phyloP scores from a whole-genome alignment of 2,888 invertebrate genomes.

The Eurytoma californica region DNA sequence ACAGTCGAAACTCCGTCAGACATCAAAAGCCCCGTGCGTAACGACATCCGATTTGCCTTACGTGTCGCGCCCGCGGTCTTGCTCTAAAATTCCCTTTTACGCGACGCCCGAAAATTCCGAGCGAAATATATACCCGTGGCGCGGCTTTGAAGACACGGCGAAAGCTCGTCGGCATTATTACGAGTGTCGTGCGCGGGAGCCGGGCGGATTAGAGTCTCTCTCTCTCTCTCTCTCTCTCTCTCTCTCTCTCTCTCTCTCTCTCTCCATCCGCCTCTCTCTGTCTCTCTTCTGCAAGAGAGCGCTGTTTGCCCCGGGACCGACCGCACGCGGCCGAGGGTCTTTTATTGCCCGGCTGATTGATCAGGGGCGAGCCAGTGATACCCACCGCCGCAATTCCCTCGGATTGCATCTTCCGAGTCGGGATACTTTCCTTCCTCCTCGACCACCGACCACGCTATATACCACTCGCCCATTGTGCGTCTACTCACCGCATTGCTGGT shows the following conservation, averaged over 20 bases:
- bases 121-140: background rate
- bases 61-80: no score
- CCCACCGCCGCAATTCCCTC: conserved; percentile 31
- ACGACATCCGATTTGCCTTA: background rate
- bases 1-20: background rate
- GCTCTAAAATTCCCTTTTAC: conserved; percentile 22
- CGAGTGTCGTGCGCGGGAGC: background rate
- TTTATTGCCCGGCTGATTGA: conserved; percentile 31
- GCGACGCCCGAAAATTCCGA: background rate
- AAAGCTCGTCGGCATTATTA: conserved; percentile 28
- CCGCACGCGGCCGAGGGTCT: conserved; percentile 4
- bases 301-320: no score
- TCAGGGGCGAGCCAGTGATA: conserved; percentile 3
- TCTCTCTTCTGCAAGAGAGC: no score
- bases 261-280: background rate
- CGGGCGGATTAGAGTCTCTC: background rate
- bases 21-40: background rate
- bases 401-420: conserved; percentile 38
- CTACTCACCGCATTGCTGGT: no score
- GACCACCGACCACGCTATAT: no score
- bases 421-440: background rate
- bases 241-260: background rate
- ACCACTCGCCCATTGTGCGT: no score
- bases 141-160: conserved; percentile 6
- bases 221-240: background rate